Evolutionary conservation across 2,888 invertebrate species (phyloP), one percentile per base, ranked within the genome.

Genomic region (Drosophila meridiana): DNA sequence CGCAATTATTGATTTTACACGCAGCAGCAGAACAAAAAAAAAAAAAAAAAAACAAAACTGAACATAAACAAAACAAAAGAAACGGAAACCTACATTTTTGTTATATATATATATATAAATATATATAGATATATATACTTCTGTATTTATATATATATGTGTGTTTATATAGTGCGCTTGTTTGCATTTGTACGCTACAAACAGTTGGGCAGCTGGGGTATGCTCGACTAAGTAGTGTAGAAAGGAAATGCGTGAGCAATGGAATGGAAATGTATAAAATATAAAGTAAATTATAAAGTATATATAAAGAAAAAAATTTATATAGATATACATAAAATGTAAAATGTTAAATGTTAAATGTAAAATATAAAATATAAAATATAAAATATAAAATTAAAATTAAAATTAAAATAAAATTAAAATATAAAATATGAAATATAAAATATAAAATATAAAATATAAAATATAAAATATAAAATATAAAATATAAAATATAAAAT

Each of bases 1-100:
- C 87, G 79, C 78, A 81, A 84, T 90, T 89, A 86, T 90, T 86
- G 89, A 90, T 90, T 86, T 90, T 90, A 71, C 79, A 76, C 85
- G 79, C 82, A 69, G 71, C 34, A 56, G 64, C 58, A 34, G 61
- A 40, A 13, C 28, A 34, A 64, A 43, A 13, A 30, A 47, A 38
- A 4, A 55, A 34, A 26, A 53, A 48, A 56, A 38, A 40, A 62
- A 56, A 52, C 9, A 40, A 62, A 56, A 52, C 9, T 14, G 42
- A 56, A 65, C 65, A 20, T 28, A 63, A 43, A 60, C 43, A 61
- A 50, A 32, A 61, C 59, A 61, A 64, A 60, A 60, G 32, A 38
- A 63, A 52, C 65, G 63, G 62, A 73, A 60, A 48, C 59, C 58
- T 13, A 58, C 32, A 58, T 36, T 56, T 52, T 52, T 43, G 26